Conservation (phyloP, 2,888 invertebrate genomes). For the Luperina nickerlii region DNA sequence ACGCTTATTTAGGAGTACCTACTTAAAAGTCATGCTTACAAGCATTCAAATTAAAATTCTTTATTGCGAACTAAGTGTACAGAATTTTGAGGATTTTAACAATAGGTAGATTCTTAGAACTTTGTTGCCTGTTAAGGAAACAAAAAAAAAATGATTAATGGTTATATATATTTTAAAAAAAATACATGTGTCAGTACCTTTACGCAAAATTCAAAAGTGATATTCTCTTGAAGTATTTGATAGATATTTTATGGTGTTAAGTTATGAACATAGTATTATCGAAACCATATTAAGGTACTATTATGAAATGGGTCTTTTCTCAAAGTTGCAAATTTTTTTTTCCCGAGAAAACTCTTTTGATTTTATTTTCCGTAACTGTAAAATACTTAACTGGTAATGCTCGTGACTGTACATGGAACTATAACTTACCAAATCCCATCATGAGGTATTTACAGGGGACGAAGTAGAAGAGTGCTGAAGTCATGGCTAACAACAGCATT, state of each 20-base stretch:
- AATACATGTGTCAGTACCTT: too few relatives aligned
- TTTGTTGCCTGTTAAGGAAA: too few relatives aligned
- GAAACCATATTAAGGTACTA: neutral
- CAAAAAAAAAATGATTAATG: too few relatives aligned
- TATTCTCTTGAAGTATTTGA: neutral
- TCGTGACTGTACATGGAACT: neutral
- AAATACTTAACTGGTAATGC: neutral
- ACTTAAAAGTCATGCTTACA: too few relatives aligned
- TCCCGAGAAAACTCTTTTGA: neutral
- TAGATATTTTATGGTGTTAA: neutral
- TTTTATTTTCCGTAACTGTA: neutral
- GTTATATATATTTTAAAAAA: too few relatives aligned
- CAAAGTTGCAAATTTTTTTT: neutral
- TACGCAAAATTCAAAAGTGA: neutral
- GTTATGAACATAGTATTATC: neutral
- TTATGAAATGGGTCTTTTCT: neutral
- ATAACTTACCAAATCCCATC: conserved; percentile 82
- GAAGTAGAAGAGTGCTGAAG: conserved; percentile 76
- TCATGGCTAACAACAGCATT: conserved; percentile 75
- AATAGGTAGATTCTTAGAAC: too few relatives aligned
- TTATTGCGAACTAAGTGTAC: too few relatives aligned
- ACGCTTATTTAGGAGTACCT: too few relatives aligned
- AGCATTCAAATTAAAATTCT: too few relatives aligned
- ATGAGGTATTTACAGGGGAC: conserved; percentile 82
- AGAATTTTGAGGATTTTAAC: too few relatives aligned